phyloP scores from a whole-genome alignment of 2,888 invertebrate genomes.

The Drosophila fulvimacula region DNA sequence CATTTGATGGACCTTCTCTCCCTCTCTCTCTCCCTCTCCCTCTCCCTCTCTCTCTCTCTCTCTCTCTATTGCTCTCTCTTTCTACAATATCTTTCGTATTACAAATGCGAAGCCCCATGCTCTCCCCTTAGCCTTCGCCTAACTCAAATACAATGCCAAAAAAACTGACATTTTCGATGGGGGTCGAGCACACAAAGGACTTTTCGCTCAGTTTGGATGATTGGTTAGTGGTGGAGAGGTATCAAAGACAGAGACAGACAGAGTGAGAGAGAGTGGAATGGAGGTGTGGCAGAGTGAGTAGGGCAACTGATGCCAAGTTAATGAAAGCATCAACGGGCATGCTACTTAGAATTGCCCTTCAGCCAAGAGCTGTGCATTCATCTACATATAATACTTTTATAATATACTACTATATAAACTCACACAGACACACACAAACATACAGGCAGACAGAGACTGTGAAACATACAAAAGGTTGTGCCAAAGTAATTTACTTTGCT shows the following conservation, averaged over 20 bases:
- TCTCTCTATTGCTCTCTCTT: slow-evolving; percentile 7
- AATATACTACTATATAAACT: slow-evolving; percentile 36
- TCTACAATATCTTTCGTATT: slow-evolving; percentile 34
- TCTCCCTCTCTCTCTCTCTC: not conserved
- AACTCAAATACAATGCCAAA: slow-evolving; percentile 31
- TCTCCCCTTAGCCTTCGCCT: not conserved
- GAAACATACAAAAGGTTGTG: slow-evolving; percentile 59
- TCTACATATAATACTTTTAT: slow-evolving; percentile 49
- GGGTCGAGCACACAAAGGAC: slow-evolving; percentile 51
- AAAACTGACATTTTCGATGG: slow-evolving; percentile 73
- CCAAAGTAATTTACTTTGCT: slow-evolving; percentile 59
- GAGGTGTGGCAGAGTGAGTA: slow-evolving; percentile 13
- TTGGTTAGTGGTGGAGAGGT: slow-evolving; percentile 25
- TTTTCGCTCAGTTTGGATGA: slow-evolving; percentile 22
- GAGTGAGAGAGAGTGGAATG: slow-evolving; percentile 7
- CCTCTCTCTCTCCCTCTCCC: not conserved
- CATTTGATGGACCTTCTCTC: slow-evolving; percentile 48
- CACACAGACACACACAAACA: slow-evolving; percentile 8
- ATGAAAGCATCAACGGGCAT: slow-evolving; percentile 69
- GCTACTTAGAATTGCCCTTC: slow-evolving; percentile 53
- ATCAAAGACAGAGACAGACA: not conserved
- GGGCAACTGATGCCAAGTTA: slow-evolving; percentile 56
- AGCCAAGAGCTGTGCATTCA: slow-evolving; percentile 36
- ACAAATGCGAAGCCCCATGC: slow-evolving; percentile 7
- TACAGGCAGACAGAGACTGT: slow-evolving; percentile 3